Percentiles rank a stretch among this genome's conserved stretches.
These are phyloP conservation scores for Plagodis pulveraria DNA, from an alignment of 2,888 invertebrate genomes.

Conservation along the genomic window DNA sequence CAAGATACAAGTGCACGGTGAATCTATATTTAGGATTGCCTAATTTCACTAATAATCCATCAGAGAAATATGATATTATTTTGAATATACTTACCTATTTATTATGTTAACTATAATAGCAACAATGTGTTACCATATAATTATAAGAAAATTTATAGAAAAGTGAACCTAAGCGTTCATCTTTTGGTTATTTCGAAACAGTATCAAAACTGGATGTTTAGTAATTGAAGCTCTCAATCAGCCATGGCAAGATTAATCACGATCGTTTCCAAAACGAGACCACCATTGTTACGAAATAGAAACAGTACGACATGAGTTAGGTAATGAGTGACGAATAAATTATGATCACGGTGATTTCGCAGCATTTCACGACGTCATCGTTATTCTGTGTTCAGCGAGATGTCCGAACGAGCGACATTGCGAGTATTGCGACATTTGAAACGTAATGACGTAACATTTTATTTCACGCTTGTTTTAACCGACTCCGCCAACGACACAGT, in stretches of 20 bases:
- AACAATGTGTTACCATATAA: too few species aligned
- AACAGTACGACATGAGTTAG: slow-evolving; percentile 19
- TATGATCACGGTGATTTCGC: slow-evolving; percentile 39
- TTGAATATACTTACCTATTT: too few species aligned
- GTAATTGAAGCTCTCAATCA: background rate
- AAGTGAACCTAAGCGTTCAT: too few species aligned
- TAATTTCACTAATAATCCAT: too few species aligned
- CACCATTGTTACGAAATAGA: slow-evolving; percentile 16
- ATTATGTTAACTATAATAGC: too few species aligned
- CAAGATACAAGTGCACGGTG: too few species aligned
- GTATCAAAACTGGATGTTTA: background rate
- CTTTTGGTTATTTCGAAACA: background rate
- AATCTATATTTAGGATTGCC: too few species aligned
- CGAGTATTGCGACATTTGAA: slow-evolving; percentile 56
- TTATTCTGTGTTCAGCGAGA: slow-evolving; percentile 51
- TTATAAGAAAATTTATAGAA: too few species aligned
- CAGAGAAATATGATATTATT: too few species aligned
- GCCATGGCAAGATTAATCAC: background rate
- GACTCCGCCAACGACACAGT: slow-evolving; percentile 30
- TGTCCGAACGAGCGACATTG: slow-evolving; percentile 44
- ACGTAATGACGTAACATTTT: slow-evolving; percentile 52
- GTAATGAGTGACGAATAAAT: slow-evolving; percentile 43
- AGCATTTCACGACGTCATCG: slow-evolving; percentile 42
- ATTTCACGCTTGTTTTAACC: slow-evolving; percentile 40
- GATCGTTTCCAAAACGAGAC: slow-evolving; percentile 14